A percentile compares a stretch with the other conserved stretches of the same genome.
These are phyloP conservation scores for Xanthostigma xanthostigma DNA, from an alignment of 2,888 invertebrate genomes.

Conservation along the genomic window DNA sequence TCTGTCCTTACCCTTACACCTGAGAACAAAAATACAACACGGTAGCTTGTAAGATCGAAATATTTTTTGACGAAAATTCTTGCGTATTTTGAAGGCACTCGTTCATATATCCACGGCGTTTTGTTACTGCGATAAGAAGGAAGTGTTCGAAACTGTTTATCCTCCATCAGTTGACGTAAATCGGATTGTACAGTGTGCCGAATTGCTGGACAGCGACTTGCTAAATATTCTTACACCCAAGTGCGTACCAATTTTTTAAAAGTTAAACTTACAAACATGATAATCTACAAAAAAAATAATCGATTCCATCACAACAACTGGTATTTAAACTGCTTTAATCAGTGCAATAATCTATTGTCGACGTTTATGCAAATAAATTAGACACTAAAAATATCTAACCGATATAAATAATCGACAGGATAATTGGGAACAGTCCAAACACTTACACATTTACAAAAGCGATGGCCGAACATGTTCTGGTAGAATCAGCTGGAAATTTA, in stretches of 20 bases:
- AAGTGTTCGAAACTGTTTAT: slow-evolving; percentile 43
- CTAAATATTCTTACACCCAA: slow-evolving; percentile 29
- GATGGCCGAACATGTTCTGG: slow-evolving; percentile 46
- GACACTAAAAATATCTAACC: too few relatives aligned
- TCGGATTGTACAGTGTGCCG: slow-evolving; percentile 32
- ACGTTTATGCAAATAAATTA: too few relatives aligned
- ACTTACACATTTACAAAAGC: slow-evolving; percentile 63
- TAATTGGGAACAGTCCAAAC: slow-evolving; percentile 44
- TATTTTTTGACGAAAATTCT: not conserved
- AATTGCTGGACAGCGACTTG: slow-evolving; percentile 29
- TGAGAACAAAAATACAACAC: too few relatives aligned
- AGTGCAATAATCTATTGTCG: too few relatives aligned
- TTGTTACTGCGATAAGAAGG: slow-evolving; percentile 49
- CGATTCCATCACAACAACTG: too few relatives aligned
- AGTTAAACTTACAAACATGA: too few relatives aligned
- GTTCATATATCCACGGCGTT: slow-evolving; percentile 61
- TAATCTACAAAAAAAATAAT: too few relatives aligned
- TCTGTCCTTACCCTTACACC: too few relatives aligned
- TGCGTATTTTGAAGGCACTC: slow-evolving; percentile 28
- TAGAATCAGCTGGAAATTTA: slow-evolving; percentile 37
- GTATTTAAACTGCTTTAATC: too few relatives aligned
- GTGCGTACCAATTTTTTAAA: slow-evolving; percentile 7
- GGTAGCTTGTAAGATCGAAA: not conserved
- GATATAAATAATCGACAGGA: slow-evolving; percentile 12
- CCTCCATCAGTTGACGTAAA: slow-evolving; percentile 34